phyloP scores from a whole-genome alignment of 2,888 invertebrate species.

The Drosophila subsilvestris region DNA sequence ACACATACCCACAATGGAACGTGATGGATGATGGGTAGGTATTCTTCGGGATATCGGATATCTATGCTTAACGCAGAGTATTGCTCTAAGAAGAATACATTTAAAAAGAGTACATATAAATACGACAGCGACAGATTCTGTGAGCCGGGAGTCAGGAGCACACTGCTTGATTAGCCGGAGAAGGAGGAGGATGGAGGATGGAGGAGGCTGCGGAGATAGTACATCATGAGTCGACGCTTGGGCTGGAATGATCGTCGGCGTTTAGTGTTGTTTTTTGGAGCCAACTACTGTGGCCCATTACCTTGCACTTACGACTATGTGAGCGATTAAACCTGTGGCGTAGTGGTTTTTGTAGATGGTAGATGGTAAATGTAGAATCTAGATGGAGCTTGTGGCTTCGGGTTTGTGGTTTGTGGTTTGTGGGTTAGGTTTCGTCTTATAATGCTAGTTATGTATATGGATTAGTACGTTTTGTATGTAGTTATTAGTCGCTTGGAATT shows the following conservation, averaged over 20 bases:
- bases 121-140: no score
- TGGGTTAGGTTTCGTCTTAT: slow-evolving; percentile 29
- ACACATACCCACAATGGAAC: not conserved
- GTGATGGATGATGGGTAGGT: not conserved
- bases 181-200: no score
- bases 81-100: not conserved
- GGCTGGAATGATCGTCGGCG: not conserved
- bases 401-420: slow-evolving; percentile 1
- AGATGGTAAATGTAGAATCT: not conserved
- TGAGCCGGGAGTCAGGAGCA: not conserved
- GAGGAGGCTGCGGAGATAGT: not conserved
- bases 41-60: not conserved
- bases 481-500: slow-evolving; percentile 47
- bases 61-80: not conserved
- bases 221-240: not conserved
- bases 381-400: slow-evolving; percentile 2
- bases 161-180: not conserved
- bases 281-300: not conserved
- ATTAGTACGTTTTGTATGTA: slow-evolving; percentile 56
- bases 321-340: not conserved
- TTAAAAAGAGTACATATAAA: no score
- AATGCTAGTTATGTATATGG: slow-evolving; percentile 53
- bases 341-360: not conserved
- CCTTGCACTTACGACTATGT: not conserved
- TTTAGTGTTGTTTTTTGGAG: not conserved